Evolutionary conservation across 2,888 invertebrate species (phyloP).

Genomic region (Esperia sulphurella): DNA sequence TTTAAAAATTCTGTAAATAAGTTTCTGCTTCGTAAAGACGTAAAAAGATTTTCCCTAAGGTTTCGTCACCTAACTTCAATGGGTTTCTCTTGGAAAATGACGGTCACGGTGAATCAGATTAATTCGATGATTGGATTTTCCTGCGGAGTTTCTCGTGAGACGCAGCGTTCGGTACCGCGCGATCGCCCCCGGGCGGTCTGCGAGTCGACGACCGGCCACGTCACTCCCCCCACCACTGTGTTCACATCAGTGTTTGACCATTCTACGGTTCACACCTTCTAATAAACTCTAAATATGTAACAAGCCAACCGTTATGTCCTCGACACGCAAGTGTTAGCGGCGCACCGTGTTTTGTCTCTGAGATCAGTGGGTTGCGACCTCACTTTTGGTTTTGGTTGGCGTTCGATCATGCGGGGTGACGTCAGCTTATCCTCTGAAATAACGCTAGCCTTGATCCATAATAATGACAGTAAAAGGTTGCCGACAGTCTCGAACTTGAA

Average conservation of each 20-base stretch:
- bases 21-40: no score
- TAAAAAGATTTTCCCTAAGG: background rate
- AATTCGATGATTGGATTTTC: constrained; percentile 27
- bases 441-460: constrained; percentile 55
- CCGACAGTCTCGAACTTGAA: background rate
- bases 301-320: constrained; percentile 34
- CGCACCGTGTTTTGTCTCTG: constrained; percentile 15
- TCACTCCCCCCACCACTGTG: constrained; percentile 23
- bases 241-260: constrained; percentile 24
- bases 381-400: constrained; percentile 47
- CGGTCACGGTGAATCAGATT: constrained; percentile 32
- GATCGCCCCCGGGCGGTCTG: constrained; percentile 23
- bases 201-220: constrained; percentile 47
- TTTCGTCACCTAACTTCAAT: constrained; percentile 8
- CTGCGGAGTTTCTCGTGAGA: constrained; percentile 33
- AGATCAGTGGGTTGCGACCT: constrained; percentile 47
- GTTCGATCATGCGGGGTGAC: constrained; percentile 45
- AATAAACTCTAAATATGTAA: constrained; percentile 37
- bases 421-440: constrained; percentile 53
- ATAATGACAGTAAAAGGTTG: constrained; percentile 33
- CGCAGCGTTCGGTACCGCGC: constrained; percentile 20
- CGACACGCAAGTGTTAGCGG: constrained; percentile 18
- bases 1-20: no score
- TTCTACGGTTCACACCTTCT: constrained; percentile 35
- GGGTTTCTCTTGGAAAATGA: constrained; percentile 3